These are phyloP conservation scores for Drosophila tsacasi DNA, from an alignment of 1,140 invertebrate genomes.

Conservation along the genomic window DNA sequence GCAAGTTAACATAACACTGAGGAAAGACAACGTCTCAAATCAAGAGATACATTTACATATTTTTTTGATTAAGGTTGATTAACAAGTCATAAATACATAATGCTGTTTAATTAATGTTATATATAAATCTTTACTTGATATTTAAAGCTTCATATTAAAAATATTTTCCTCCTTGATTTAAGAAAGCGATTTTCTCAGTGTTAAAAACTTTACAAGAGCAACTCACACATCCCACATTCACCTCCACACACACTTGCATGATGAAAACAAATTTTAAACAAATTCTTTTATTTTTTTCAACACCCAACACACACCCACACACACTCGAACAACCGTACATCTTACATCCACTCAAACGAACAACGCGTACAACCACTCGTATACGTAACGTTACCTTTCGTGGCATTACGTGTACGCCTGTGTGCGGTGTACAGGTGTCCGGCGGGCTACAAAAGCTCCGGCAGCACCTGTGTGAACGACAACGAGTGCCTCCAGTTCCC, in stretches of 20 bases:
- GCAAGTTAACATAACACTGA: conserved; percentile 18
- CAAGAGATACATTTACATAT: neutral
- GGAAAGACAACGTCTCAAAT: neutral
- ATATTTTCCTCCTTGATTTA: neutral
- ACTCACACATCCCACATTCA: conserved; percentile 12
- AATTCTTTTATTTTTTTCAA: conserved; percentile 73
- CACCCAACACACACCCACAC: conserved; percentile 20
- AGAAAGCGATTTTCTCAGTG: conserved; percentile 18
- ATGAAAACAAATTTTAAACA: conserved; percentile 70
- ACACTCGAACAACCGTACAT: conserved; percentile 12
- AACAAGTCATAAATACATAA: neutral
- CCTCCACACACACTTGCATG: conserved; percentile 50
- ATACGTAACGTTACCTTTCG: conserved; percentile 45
- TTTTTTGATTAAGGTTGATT: neutral
- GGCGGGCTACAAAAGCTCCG: conserved; percentile 88
- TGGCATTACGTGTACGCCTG: conserved; percentile 21
- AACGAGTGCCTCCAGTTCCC: conserved; percentile 90
- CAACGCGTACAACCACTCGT: conserved; percentile 23
- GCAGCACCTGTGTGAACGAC: conserved; percentile 89
- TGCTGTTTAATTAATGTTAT: neutral
- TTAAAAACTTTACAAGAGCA: conserved; percentile 4
- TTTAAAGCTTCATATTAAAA: neutral
- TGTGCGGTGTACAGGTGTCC: conserved; percentile 88
- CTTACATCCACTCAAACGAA: conserved; percentile 33
- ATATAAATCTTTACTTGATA: neutral